These are phyloP conservation scores for Lasioglossum calceatum DNA, from an alignment of 2,888 invertebrate genomes.

Conservation along the genomic window DNA sequence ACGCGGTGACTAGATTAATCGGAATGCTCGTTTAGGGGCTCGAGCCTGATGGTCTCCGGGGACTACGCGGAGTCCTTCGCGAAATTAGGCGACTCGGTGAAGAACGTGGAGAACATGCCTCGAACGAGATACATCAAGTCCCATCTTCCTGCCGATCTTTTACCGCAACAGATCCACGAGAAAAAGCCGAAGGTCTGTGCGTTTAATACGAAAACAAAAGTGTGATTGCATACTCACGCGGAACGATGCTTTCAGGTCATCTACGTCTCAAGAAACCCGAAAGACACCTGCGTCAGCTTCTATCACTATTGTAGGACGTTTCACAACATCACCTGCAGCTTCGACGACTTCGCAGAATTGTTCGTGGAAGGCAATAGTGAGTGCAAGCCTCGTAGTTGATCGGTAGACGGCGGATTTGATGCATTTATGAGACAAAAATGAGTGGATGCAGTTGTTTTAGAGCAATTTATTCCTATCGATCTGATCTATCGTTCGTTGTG, in stretches of 20 bases:
- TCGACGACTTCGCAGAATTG: conserved; percentile 91
- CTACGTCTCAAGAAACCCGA: conserved; percentile 95
- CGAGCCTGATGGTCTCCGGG: conserved; percentile 79
- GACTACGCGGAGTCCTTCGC: conserved; percentile 79
- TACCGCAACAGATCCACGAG: conserved; percentile 86
- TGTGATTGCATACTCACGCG: background rate
- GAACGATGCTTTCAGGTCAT: conserved; percentile 88
- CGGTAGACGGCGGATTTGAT: no score
- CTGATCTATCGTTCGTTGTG: background rate
- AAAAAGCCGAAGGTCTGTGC: conserved; percentile 89
- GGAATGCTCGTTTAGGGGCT: conserved; percentile 70
- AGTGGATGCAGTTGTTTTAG: background rate
- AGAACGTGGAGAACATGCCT: conserved; percentile 88
- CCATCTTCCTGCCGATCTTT: conserved; percentile 90
- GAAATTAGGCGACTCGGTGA: conserved; percentile 89
- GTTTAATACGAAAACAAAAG: background rate
- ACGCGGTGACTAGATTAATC: background rate
- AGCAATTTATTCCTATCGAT: background rate
- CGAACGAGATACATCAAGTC: conserved; percentile 91
- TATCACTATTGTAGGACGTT: conserved; percentile 92
- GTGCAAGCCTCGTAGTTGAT: conserved; percentile 28
- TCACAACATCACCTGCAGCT: conserved; percentile 87
- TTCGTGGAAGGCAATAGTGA: conserved; percentile 89
- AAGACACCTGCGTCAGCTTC: conserved; percentile 95
- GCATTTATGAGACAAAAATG: background rate